Evolutionary conservation across 2,888 invertebrate genomes (phyloP).

Genomic region (Apoderus coryli): DNA sequence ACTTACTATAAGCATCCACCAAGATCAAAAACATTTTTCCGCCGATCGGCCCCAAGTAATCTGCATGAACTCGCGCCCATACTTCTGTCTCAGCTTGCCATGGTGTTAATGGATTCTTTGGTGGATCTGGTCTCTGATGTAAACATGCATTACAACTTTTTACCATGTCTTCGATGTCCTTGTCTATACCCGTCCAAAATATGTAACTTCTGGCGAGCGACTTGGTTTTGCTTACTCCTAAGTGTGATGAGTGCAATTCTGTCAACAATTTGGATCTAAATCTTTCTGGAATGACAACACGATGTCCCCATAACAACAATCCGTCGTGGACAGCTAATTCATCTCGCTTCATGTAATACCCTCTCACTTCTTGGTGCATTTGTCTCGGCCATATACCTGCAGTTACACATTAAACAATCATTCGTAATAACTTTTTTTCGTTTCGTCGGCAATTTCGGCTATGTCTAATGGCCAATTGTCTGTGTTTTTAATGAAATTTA

Average conservation of each 20-base stretch:
- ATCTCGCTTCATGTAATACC: constrained; percentile 9
- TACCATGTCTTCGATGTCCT: constrained; percentile 11
- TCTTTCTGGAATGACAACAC: constrained; percentile 9
- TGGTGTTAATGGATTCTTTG: constrained; percentile 5
- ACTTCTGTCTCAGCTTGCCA: constrained; percentile 3
- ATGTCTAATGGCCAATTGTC: constrained; percentile 9
- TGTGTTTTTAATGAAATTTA: constrained; percentile 10
- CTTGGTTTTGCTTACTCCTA: constrained; percentile 10
- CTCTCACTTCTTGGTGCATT: constrained; percentile 6
- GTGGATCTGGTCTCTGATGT: constrained; percentile 5
- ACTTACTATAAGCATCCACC: constrained; percentile 11
- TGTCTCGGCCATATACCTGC: constrained; percentile 5
- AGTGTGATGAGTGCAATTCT: constrained; percentile 12
- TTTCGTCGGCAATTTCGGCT: constrained; percentile 6
- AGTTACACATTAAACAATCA: too few species aligned
- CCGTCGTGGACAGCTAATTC: constrained; percentile 8
- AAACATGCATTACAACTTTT: constrained; percentile 11
- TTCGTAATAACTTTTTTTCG: too few species aligned
- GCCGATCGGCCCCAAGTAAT: constrained; percentile 4
- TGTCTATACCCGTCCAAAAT: constrained; percentile 16
- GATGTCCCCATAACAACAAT: constrained; percentile 11
- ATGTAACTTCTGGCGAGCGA: constrained; percentile 12
- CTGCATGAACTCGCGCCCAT: constrained; percentile 8
- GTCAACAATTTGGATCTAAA: constrained; percentile 8
- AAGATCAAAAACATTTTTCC: constrained; percentile 8